Percentiles rank a stretch among this genome's conserved stretches.
These are phyloP conservation scores for Anarrhichthys ocellatus DNA, from an alignment of 2,113 vertebrate species.

Conservation along the genomic window DNA sequence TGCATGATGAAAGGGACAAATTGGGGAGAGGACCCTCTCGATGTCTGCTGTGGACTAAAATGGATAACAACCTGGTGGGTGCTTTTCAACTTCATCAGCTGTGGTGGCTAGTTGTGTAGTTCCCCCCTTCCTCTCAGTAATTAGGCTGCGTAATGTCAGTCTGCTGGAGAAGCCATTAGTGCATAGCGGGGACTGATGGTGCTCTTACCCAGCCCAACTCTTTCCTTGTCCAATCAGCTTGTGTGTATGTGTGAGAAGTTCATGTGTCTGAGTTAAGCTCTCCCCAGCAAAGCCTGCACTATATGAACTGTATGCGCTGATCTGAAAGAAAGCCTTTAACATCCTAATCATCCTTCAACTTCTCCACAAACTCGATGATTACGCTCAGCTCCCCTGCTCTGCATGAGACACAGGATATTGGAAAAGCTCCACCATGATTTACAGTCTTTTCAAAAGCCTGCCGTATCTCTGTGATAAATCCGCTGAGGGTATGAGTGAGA, in stretches of 20 bases:
- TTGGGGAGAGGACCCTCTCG: neutral
- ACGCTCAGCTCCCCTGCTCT: constrained; percentile 33
- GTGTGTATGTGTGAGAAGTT: constrained; percentile 5
- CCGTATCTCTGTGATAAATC: constrained; percentile 73
- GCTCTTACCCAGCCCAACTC: constrained; percentile 16
- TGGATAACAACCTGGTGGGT: neutral
- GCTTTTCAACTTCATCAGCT: neutral
- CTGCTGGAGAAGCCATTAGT: constrained; percentile 48
- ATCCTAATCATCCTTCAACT: constrained; percentile 45
- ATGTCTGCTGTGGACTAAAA: neutral
- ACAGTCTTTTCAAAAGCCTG: constrained; percentile 61
- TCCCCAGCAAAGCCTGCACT: neutral
- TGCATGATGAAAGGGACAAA: neutral
- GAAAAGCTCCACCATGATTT: constrained; percentile 71
- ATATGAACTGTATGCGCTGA: constrained; percentile 2
- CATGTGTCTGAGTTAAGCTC: constrained; percentile 14
- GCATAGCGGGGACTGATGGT: constrained; percentile 25
- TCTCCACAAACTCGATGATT: constrained; percentile 41
- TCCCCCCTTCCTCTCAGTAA: constrained; percentile 42
- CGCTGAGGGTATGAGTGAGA: constrained; percentile 56
- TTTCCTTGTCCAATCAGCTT: constrained; percentile 16
- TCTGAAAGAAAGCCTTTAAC: constrained; percentile 37
- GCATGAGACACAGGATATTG: constrained; percentile 64
- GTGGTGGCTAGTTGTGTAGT: neutral
- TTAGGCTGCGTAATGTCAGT: constrained; percentile 49